Base-by-base conservation (phyloP, 2,113 vertebrate genomes). In the Corvus hawaiiensis region DNA sequence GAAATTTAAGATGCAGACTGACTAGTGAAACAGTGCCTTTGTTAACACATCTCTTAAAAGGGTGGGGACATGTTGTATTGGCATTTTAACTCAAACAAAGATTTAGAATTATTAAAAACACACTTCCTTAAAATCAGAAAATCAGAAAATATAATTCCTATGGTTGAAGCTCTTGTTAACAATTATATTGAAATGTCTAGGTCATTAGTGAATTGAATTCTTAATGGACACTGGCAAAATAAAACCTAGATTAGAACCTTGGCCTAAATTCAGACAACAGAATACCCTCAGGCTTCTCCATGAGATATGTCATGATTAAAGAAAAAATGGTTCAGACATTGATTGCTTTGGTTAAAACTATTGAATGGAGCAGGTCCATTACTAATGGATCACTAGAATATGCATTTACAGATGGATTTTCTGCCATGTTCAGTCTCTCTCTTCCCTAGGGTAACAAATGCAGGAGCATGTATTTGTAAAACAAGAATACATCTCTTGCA, bases 351-450 rank as follows among this genome's bases (percentile, higher is more conserved):
- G 33, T 81, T 72, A 87, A 91, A 91, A 87, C 87, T 76, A 81
- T 71, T 91, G 87, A 87, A 61, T 78, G 16, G 56, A 92, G 83
- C 62, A 91, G 62, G 39, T 95, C 94, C 79, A 89, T 94, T 95
- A 89, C 66, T 92, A 92, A 92, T 89, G 81, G 84, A 84, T 91
- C 80, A 75, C 77, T 82, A 82, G 66, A 95, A 91, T 84, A 89
- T 48, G 24, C 77, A 76, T 91, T 94, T 95, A 78, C 49, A 91
- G 64, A 90, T 71, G 51, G 52, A 82, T 91, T 89, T 96, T 94
- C 69, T 81, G 39, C 49, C 61, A 56, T 43, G 13, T 92, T 95
- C 54, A 61, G 41, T n/a, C 68, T 78, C 22, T 52, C 30, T 58
- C 33, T 51, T 21, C 68, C 73, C 22, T 84, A n/a, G 20, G 89